phyloP scores from a whole-genome alignment of 2,888 invertebrate genomes.

The Fragum sueziense region DNA sequence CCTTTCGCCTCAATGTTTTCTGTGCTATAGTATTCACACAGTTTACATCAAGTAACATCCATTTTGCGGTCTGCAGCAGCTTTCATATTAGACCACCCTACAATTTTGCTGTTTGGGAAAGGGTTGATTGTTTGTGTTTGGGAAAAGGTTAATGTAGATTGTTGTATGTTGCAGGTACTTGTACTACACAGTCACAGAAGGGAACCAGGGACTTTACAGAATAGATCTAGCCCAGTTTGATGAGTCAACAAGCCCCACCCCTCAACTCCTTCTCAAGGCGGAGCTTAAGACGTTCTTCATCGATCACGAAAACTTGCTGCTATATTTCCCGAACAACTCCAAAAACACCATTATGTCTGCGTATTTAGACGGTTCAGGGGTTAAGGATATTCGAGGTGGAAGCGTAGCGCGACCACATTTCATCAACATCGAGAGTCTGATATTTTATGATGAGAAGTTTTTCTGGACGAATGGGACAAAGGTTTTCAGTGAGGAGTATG shows the following conservation, averaged over 20 bases:
- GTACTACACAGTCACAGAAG: constrained; percentile 87
- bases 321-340: constrained; percentile 89
- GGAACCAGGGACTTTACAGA: constrained; percentile 88
- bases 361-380: constrained; percentile 88
- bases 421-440: constrained; percentile 89
- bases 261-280: constrained; percentile 81
- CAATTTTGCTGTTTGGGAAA: no score
- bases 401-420: constrained; percentile 91
- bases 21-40: no score
- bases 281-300: constrained; percentile 92
- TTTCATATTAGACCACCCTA: no score
- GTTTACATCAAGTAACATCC: no score
- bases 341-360: constrained; percentile 91
- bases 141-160: no score
- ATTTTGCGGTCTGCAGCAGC: no score
- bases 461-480: constrained; percentile 93
- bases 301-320: constrained; percentile 91
- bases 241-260: constrained; percentile 27
- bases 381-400: constrained; percentile 85
- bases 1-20: no score
- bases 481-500: constrained; percentile 90
- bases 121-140: no score
- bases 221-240: constrained; percentile 88
- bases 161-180: constrained; percentile 88
- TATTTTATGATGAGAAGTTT: constrained; percentile 87